Conservation (phyloP, 2,797 vertebrate genomes). For the Hybognathus amarus region DNA sequence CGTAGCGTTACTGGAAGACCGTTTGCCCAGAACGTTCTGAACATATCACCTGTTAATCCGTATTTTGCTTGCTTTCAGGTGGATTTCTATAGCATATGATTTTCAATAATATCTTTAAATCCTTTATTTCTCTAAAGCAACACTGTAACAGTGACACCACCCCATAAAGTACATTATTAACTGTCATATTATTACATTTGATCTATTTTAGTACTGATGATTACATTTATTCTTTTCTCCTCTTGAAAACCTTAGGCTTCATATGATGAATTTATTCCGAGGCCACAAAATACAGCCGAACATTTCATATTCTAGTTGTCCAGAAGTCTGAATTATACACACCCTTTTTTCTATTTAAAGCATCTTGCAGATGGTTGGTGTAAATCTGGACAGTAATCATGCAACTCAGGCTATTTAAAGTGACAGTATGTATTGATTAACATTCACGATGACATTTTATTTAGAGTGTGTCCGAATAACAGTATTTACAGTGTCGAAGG, state of each 20-base stretch:
- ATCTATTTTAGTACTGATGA: not conserved
- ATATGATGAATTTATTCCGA: not conserved
- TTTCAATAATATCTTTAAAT: constrained; percentile 3
- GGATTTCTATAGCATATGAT: not conserved
- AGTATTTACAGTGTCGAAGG: constrained; percentile 8
- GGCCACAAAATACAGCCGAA: not conserved
- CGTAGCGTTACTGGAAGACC: not conserved
- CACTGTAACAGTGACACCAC: not conserved
- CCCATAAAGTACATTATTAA: not conserved
- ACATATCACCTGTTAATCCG: not conserved
- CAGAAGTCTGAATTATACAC: not conserved
- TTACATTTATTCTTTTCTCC: not conserved
- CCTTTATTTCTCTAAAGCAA: not conserved
- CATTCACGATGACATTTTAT: not conserved
- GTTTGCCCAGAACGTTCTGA: not conserved
- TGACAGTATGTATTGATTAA: constrained; percentile 29
- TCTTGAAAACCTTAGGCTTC: not conserved
- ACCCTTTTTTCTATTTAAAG: not conserved
- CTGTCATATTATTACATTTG: not conserved
- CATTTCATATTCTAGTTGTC: not conserved
- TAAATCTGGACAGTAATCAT: constrained; percentile 1
- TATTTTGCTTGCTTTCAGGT: not conserved
- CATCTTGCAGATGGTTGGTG: constrained; percentile 1
- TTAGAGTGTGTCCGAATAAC: constrained; percentile 1
- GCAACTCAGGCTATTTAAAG: constrained; percentile 1